Percentiles rank a stretch among this genome's conserved stretches.
Evolutionary conservation across 2,113 vertebrate genomes (phyloP).

Genomic region (Tringa solitaria): DNA sequence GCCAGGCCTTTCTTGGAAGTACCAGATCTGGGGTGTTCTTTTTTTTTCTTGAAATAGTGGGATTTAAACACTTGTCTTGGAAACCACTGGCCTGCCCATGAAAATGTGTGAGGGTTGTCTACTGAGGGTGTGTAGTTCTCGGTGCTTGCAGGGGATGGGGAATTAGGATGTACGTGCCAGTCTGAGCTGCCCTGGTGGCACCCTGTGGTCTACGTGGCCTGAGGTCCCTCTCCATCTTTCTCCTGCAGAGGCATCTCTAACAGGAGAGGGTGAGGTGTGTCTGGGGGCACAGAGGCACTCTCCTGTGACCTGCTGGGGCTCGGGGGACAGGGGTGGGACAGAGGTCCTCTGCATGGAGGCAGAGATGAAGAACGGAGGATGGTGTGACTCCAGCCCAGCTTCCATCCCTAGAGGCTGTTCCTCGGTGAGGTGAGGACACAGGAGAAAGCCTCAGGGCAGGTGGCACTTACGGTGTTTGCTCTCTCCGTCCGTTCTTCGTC

Average conservation of each 20-base stretch:
- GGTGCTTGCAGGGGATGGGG: accelerated
- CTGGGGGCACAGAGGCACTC: not conserved
- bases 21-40: not conserved
- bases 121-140: not conserved
- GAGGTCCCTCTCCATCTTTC: not conserved
- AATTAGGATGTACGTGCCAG: accelerated
- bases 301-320: not conserved
- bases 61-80: not conserved
- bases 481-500: not conserved
- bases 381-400: not conserved
- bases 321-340: too few relatives aligned
- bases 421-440: not conserved
- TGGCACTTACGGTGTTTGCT: not conserved
- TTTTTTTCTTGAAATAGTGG: not conserved
- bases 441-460: not conserved
- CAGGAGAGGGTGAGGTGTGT: not conserved
- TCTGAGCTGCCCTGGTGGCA: not conserved
- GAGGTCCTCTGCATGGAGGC: not conserved
- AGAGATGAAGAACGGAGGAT: not conserved
- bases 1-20: not conserved
- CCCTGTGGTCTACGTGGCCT: too few relatives aligned
- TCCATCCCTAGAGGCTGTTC: not conserved
- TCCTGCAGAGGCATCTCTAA: not conserved
- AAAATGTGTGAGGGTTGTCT: not conserved
- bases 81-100: not conserved